Evolutionary conservation across 2,797 vertebrate species (phyloP), one percentile per base, ranked within the genome.

Genomic region (Phataginus tetradactyla): DNA sequence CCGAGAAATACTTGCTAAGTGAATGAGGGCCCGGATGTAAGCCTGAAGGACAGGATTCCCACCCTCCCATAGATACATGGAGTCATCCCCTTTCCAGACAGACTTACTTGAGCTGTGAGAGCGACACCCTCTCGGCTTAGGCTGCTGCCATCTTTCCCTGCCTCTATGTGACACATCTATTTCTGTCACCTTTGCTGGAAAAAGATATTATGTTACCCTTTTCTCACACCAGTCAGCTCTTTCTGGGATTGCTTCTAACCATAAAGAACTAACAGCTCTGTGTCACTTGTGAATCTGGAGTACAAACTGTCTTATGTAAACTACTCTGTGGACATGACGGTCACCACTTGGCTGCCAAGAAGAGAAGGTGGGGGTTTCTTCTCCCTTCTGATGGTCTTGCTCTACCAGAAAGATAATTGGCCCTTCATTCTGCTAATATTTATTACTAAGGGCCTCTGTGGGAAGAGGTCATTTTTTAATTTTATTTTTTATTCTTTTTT

Each of bases 181-280:
- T 80, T 90, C 53, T 84, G n/a, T 71, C 34, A n/a, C 39, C n/a
- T 92, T 84, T 53, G 59, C 91, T 84, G 34, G 68, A 77, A 42
- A 86, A 39, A 49, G 69, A 14, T 63, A 37, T 1, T 8, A 8
- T 7, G 7, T 57, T 78, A 18, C 64, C 45, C 37, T 59, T 87
- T 72, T n/a, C 83, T 96, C n/a, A 59, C 23, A 55, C 39, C 20
- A 51, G 34, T 66, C 39, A 53, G 42, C 75, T 84, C 63, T 88
- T 80, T 45, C 29, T 68, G 72, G 61, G 84, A 95, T 86, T 77
- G 74, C 55, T 75, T 59, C 27, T 77, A 15, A 72, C 57, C 53
- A 20, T 25, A 89, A 39, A 63, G 89, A 63, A n/a, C 32, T 49
- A 61, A 51, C 13, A 91, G 66, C 39, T 51, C 77, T 5, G 1